Conservation (phyloP, 1,140 invertebrate genomes). For the Portunus trituberculatus region DNA sequence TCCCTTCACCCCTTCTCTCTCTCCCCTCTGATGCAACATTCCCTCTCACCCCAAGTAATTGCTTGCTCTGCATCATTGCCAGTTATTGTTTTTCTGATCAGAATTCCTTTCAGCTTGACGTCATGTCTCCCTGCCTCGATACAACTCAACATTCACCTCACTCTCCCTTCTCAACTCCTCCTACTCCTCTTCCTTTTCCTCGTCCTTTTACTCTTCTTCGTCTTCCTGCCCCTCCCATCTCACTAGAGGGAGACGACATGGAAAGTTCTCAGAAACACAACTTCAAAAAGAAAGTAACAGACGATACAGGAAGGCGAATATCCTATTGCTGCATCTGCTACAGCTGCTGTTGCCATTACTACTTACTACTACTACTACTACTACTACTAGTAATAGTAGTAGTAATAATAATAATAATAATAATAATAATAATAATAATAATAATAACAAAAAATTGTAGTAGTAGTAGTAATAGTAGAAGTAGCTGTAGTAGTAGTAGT, state of each 20-base stretch:
- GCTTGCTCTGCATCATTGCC: not conserved
- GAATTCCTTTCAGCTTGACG: not conserved
- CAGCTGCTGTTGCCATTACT: no score
- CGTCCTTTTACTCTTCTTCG: not conserved
- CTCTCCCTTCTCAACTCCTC: not conserved
- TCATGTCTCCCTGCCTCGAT: no score
- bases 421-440: not conserved
- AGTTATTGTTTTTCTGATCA: constrained; percentile 10
- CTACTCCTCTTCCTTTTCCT: not conserved
- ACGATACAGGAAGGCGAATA: not conserved
- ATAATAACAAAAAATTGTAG: not conserved
- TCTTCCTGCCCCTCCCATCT: not conserved
- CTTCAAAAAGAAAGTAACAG: not conserved
- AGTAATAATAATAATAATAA: not conserved
- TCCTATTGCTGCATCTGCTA: no score
- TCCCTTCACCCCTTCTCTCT: not conserved
- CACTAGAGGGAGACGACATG: not conserved
- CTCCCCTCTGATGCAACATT: not conserved
- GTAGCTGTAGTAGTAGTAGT: not conserved
- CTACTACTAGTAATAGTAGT: no score
- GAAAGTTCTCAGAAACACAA: not conserved
- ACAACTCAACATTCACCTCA: not conserved
- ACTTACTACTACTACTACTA: no score
- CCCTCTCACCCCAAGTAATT: not conserved
- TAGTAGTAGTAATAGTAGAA: not conserved